Percentiles rank a stretch among this genome's conserved stretches.
Evolutionary conservation across 2,888 invertebrate genomes (phyloP).

Genomic region (Andrena chrysosceles): DNA sequence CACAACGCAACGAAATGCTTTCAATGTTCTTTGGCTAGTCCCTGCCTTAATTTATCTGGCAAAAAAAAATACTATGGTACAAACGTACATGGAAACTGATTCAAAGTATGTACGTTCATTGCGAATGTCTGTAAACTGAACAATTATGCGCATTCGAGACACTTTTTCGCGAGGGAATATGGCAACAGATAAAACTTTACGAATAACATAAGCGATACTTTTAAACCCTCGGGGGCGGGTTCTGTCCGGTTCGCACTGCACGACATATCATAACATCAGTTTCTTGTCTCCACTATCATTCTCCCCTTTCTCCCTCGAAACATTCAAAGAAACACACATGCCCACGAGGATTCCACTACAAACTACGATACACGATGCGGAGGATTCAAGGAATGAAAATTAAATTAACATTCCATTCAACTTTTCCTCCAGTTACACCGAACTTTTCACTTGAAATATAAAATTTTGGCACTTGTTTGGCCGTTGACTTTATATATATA

Average conservation of each 20-base stretch:
- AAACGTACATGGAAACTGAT: not conserved
- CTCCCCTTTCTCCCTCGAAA: constrained; percentile 41
- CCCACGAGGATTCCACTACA: not conserved
- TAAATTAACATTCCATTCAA: constrained; percentile 9
- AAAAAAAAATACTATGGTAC: not conserved
- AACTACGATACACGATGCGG: constrained; percentile 24
- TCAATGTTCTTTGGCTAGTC: constrained; percentile 36
- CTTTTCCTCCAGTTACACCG: not conserved
- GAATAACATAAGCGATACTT: not conserved
- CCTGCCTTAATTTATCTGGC: constrained; percentile 1
- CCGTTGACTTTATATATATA: constrained; percentile 7
- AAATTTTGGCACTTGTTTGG: constrained; percentile 52
- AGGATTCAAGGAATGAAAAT: constrained; percentile 21
- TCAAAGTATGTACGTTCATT: not conserved
- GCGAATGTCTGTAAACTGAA: constrained; percentile 6
- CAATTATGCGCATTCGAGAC: not conserved
- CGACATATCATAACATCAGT: not conserved
- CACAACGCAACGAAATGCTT: constrained; percentile 36
- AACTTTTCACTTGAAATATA: not conserved
- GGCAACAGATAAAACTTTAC: not conserved
- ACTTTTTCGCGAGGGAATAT: not conserved
- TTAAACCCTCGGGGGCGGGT: not conserved
- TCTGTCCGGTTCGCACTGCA: no score
- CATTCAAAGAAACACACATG: not conserved
- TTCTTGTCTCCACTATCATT: not conserved